phyloP scores from a whole-genome alignment of 2,797 vertebrate species.

The Takifugu rubripes region DNA sequence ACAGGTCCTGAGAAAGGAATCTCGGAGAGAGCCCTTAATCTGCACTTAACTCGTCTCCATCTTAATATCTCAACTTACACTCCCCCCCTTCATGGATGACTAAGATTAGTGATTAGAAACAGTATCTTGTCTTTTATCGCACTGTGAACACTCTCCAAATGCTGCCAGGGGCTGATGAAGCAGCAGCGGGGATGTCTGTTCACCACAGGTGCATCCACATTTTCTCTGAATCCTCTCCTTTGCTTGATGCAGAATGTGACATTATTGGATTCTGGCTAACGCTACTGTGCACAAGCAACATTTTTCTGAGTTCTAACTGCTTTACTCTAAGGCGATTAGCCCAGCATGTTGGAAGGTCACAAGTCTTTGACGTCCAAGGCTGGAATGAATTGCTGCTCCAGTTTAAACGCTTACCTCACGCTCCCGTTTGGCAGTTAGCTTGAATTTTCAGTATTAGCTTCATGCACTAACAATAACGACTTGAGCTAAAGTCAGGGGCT shows the following conservation, averaged over 20 bases:
- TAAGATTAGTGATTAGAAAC: slow-evolving; percentile 37
- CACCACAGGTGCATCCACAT: no score
- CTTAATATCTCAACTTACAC: slow-evolving; percentile 15
- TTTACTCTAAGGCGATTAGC: not conserved
- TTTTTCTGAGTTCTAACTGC: not conserved
- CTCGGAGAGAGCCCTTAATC: slow-evolving; percentile 30
- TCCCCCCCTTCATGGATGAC: slow-evolving; percentile 26
- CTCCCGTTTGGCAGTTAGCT: not conserved
- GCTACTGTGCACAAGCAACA: not conserved
- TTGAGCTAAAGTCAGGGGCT: no score
- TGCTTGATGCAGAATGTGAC: not conserved
- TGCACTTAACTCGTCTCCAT: slow-evolving; percentile 36
- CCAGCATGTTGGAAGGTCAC: not conserved
- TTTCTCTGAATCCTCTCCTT: no score
- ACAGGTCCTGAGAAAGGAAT: slow-evolving; percentile 47
- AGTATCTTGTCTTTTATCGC: slow-evolving; percentile 31
- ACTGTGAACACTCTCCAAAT: slow-evolving; percentile 22
- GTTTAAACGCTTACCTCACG: slow-evolving; percentile 5
- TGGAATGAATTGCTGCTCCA: not conserved
- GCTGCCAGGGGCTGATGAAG: slow-evolving; percentile 8
- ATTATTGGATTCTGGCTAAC: not conserved
- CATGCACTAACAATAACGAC: no score
- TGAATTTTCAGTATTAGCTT: not conserved
- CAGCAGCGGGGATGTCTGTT: not conserved
- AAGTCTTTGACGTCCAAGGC: not conserved